Evolutionary conservation across 2,797 vertebrate genomes (phyloP), one percentile per base, ranked within the genome.

Genomic region (Siniperca scherzeri): DNA sequence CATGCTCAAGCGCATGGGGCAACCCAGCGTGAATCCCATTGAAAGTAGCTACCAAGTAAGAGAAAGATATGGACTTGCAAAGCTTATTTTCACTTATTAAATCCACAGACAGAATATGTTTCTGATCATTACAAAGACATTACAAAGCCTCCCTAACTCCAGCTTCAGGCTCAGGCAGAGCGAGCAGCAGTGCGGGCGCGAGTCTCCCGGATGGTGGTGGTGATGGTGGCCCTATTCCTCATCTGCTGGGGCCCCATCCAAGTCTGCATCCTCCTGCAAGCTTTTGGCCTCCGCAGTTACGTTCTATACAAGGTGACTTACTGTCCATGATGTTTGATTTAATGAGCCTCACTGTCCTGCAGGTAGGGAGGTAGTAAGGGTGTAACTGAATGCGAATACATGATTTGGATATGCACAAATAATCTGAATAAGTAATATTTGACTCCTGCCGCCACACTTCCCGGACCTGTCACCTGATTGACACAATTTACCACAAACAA

Each of bases 171-270:
- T 68, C 91, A 94, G 78, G 85, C 87, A 0, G 90, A 94, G 70
- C 93, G 94, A 61, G 89, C 91, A 3, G 94, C 94, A 1, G 88
- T 96, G 64, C 73, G 93, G 48, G 89, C 82, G 0, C 88, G 92
- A 68, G 94, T 96, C 60, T 96, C 95, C 68, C 87, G 91, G 22
- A 96, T 96, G 96, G 96, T 96, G 74, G 90, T 95, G 76, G 94
- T 96, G 74, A 95, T 94, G 81, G 95, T 96, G 82, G 81, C 86
- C 2, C 90, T 95, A 9, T 95, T 96, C 84, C 94, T 94, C 16
- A 9, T 95, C 79, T 95, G 93, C 83, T 96, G 95, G 94, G 93
- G 95, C 8, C 95, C 93, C 74, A 94, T 95, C 71, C 95, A 96
- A 85, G 81, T 96, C 70, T 96, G 95, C 83, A 95, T 96, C 88